Evolutionary conservation across 1,140 invertebrate species (phyloP), one percentile per base, ranked within the genome.

Genomic region (Drosophila baimaii): DNA sequence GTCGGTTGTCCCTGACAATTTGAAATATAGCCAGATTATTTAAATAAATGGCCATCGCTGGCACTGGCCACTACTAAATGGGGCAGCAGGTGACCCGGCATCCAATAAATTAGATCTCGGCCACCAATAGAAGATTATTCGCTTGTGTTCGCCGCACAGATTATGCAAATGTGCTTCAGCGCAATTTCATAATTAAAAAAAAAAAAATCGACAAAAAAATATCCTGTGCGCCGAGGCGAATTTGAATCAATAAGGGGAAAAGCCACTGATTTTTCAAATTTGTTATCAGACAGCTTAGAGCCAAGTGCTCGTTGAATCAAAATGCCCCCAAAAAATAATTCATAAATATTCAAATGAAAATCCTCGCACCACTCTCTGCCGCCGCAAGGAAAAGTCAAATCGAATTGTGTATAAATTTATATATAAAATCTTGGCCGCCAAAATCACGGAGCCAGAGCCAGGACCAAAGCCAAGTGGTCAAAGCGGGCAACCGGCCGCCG

Each of bases 271-370:
- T 70, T 57, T 57, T 70, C 10, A 39, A 68, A 44, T 55, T 68
- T 55, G 12, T 31, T 46, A 31, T 69, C 65, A 19, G 21, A 33
- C 21, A 62, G 44, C 46, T 62, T 51, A 17, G 25, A 17, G 25
- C 12, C 2, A 41, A 41, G 17, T 43, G 25, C 33, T 43, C n/a
- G 37, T 15, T 21, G 19, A 25, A 54, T 47, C 55, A 59, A 39
- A 59, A 46, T 54, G 5, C n/a, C 15, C 21, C 47, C 39, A 17
- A 58, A 55, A 64, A 69, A 62, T 63, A 70, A 81, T 76, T 76
- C 79, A 86, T 86, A 86, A 88, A 89, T 88, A 88, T 88, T 88
- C 77, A 80, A 89, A 89, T 88, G 71, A 74, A 80, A 88, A 77
- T 55, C 83, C 76, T 73, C 84, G 44, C 56, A 47, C 62, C 43